These are phyloP conservation scores for Omphaloscelis lunosa DNA, from an alignment of 2,888 invertebrate genomes.

Conservation along the genomic window DNA sequence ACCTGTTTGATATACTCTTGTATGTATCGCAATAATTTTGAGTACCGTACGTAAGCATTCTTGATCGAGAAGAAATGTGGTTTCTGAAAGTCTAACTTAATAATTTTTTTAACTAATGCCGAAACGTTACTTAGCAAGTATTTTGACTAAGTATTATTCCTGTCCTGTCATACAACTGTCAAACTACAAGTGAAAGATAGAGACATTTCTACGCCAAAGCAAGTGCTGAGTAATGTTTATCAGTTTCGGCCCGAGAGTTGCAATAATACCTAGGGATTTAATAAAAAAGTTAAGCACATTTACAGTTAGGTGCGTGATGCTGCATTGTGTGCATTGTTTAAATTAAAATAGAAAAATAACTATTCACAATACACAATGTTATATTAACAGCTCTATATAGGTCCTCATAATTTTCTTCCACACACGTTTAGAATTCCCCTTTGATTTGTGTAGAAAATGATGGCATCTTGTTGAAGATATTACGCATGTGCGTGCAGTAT, in stretches of 20 bases:
- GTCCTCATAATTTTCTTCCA: slow-evolving; percentile 64
- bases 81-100: not conserved
- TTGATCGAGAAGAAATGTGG: not conserved
- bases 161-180: not conserved
- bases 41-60: not conserved
- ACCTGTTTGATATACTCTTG: not conserved
- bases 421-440: slow-evolving; percentile 49
- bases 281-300: not conserved
- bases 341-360: not conserved
- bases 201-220: not conserved
- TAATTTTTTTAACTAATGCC: not conserved
- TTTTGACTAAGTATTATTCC: not conserved
- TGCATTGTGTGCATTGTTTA: not conserved
- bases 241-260: not conserved
- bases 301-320: not conserved
- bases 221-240: not conserved
- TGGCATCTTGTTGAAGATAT: slow-evolving; percentile 55
- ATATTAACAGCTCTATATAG: slow-evolving; percentile 59
- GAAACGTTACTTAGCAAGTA: not conserved
- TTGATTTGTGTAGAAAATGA: slow-evolving; percentile 60
- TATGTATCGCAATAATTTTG: too few species aligned
- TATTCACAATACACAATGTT: not conserved
- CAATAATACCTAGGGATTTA: not conserved
- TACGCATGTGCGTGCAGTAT: slow-evolving; percentile 43
- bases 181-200: not conserved